Conservation (phyloP, 2,797 vertebrate genomes). For the Odontamblyopus lacepedii region DNA sequence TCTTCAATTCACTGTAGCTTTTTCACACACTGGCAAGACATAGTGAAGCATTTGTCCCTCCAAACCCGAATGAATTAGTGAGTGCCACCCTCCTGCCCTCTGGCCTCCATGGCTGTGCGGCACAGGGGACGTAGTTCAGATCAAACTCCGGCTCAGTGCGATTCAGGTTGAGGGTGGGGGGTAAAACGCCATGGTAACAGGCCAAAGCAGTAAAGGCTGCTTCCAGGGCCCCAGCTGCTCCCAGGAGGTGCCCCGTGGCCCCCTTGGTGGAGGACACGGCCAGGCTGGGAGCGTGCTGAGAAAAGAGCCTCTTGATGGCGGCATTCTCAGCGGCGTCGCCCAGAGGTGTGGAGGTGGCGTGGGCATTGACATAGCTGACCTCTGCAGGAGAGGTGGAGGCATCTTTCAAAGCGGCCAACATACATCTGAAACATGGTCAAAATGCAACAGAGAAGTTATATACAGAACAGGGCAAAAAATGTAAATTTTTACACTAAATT, state of each 20-base stretch:
- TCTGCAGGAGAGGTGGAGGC: slow-evolving; percentile 80
- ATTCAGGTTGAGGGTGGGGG: slow-evolving; percentile 93
- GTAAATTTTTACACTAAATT: no score
- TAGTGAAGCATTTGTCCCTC: slow-evolving; percentile 92
- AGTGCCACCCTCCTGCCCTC: slow-evolving; percentile 81
- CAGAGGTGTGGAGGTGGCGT: slow-evolving; percentile 93
- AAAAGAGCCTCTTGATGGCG: slow-evolving; percentile 91
- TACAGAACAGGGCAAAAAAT: no score
- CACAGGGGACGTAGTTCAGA: slow-evolving; percentile 90
- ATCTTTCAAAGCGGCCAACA: slow-evolving; percentile 88
- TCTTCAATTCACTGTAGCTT: not conserved
- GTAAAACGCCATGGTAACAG: slow-evolving; percentile 85
- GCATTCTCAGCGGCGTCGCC: slow-evolving; percentile 95
- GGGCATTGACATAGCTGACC: slow-evolving; percentile 91
- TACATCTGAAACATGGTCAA: slow-evolving; percentile 79
- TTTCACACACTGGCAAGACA: slow-evolving; percentile 80
- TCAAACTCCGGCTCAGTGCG: slow-evolving; percentile 87
- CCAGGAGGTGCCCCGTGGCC: slow-evolving; percentile 93
- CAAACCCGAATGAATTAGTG: slow-evolving; percentile 96
- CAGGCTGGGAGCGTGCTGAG: slow-evolving; percentile 65
- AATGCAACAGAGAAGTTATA: not conserved
- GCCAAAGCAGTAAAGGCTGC: slow-evolving; percentile 90
- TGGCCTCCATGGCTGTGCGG: slow-evolving; percentile 84
- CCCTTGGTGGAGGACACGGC: slow-evolving; percentile 95
- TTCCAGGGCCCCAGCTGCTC: slow-evolving; percentile 92